Conservation (phyloP, 1,140 invertebrate species). For the Cotesia glomerata region DNA sequence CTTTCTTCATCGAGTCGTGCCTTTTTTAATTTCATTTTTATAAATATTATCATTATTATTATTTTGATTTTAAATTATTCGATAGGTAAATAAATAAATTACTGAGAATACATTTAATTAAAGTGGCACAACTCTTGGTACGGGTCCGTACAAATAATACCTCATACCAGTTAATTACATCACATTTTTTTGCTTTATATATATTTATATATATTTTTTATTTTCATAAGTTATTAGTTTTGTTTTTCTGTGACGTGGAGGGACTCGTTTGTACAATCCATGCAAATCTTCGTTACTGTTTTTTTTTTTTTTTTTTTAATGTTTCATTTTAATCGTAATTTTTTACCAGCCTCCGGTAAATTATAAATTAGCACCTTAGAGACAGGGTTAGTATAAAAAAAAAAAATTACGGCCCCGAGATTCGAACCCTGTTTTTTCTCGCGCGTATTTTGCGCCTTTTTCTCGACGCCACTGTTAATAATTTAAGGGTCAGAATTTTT, state of each 20-base stretch:
- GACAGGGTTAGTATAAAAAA: not conserved
- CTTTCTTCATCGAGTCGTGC: conserved; percentile 61
- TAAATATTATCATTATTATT: no score
- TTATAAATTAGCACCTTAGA: conserved; percentile 14
- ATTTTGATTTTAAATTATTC: no score
- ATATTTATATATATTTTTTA: conserved; percentile 41
- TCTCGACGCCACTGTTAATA: no score
- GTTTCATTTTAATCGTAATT: conserved; percentile 46
- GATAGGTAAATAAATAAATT: no score
- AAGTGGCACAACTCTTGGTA: conserved; percentile 60
- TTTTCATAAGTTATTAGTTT: conserved; percentile 22
- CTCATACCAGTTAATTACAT: conserved; percentile 64
- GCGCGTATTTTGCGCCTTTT: no score
- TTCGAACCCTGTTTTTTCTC: no score
- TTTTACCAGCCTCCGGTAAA: conserved; percentile 51
- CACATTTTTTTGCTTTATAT: conserved; percentile 57
- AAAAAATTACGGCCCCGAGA: no score
- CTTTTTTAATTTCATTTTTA: conserved; percentile 31
- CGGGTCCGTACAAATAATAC: conserved; percentile 63
- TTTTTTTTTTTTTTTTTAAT: conserved; percentile 49
- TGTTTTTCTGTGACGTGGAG: conserved; percentile 61
- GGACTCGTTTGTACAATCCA: conserved; percentile 64
- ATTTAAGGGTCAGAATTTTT: no score
- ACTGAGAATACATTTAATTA: no score
- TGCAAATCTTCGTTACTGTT: conserved; percentile 55